Conservation (phyloP, 1,140 invertebrate genomes). For the Penaeus vannamei region DNA sequence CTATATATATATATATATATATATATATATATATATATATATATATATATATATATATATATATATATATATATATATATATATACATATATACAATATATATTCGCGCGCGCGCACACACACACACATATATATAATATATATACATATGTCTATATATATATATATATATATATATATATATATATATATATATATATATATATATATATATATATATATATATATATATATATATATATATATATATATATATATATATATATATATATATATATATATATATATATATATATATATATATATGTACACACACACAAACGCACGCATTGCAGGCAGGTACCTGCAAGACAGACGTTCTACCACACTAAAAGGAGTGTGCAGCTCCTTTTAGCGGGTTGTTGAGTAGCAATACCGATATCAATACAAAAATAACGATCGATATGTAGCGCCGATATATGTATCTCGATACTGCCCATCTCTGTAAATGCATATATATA, state of each 20-base stretch:
- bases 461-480: too few species aligned
- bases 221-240: not conserved
- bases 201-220: not conserved
- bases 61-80: not conserved
- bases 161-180: not conserved
- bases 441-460: too few species aligned
- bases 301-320: not conserved
- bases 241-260: not conserved
- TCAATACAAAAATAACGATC: too few species aligned
- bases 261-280: not conserved
- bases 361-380: too few species aligned
- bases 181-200: not conserved
- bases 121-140: not conserved
- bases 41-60: not conserved
- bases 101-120: not conserved
- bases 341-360: too few species aligned
- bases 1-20: not conserved
- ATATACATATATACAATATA: not conserved
- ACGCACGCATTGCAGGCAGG: too few species aligned
- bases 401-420: too few species aligned
- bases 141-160: too few species aligned
- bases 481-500: too few species aligned
- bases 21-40: not conserved
- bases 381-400: too few species aligned
- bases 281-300: not conserved